Conservation (phyloP, 2,113 vertebrate genomes). For the Prunella himalayana region DNA sequence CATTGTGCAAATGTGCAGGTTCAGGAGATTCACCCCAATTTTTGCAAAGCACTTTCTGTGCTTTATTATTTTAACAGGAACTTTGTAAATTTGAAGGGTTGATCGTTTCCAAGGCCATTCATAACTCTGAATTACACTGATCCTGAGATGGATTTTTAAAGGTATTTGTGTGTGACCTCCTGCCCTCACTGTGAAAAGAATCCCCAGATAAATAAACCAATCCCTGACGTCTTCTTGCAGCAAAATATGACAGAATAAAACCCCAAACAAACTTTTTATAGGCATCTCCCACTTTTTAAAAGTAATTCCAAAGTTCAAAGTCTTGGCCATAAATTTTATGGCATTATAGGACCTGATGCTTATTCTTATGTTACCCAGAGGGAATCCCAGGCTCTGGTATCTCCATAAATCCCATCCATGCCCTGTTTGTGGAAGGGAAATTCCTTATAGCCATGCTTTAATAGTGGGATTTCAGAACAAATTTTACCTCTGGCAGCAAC, state of each 20-base stretch:
- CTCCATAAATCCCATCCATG: background rate
- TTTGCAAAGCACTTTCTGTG: background rate
- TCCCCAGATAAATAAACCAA: background rate
- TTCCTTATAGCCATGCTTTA: accelerated
- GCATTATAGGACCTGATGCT: background rate
- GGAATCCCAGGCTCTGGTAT: background rate
- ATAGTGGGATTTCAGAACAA: background rate
- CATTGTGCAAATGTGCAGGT: background rate
- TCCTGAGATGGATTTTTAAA: background rate
- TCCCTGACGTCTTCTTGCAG: background rate
- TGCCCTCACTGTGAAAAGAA: background rate
- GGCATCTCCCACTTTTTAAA: background rate
- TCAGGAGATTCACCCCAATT: background rate
- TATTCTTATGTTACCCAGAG: background rate
- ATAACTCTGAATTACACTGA: background rate
- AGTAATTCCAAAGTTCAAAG: background rate
- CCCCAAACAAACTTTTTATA: background rate
- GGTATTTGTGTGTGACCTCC: background rate
- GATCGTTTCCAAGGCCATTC: background rate
- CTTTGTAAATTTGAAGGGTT: background rate
- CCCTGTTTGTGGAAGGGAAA: background rate
- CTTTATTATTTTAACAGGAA: background rate
- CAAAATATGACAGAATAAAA: background rate
- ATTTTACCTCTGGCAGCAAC: background rate
- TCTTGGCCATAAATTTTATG: background rate